Conservation (phyloP, 2,797 vertebrate species). For the Parotocinclus haroldoi region DNA sequence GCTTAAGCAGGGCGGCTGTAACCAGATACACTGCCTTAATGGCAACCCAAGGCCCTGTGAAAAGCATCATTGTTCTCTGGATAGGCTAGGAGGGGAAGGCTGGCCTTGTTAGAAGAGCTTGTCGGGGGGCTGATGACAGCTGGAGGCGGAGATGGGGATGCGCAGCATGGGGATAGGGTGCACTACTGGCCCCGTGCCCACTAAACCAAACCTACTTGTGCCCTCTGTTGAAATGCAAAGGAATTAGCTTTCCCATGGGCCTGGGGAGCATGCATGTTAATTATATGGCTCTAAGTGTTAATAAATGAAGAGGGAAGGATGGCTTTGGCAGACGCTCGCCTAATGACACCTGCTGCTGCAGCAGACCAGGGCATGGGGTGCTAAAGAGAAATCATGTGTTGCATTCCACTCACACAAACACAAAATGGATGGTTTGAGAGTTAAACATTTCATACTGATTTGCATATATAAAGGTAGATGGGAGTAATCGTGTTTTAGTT, state of each 20-base stretch:
- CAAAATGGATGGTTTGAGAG: too few species aligned
- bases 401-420: not conserved
- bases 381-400: conserved; percentile 37
- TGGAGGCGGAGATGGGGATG: conserved; percentile 64
- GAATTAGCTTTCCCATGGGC: conserved; percentile 78
- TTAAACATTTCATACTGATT: too few species aligned
- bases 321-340: conserved; percentile 79
- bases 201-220: conserved; percentile 77
- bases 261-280: conserved; percentile 74
- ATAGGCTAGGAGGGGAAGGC: conserved; percentile 72
- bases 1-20: conserved; percentile 75
- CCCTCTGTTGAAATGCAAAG: conserved; percentile 75
- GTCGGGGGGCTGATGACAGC: conserved; percentile 73
- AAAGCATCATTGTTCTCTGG: conserved; percentile 83
- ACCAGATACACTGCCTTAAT: conserved; percentile 81
- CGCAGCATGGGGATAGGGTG: conserved; percentile 57
- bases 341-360: conserved; percentile 72
- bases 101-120: conserved; percentile 76
- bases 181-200: conserved; percentile 77
- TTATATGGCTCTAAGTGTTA: conserved; percentile 78
- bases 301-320: conserved; percentile 81
- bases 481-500: conserved; percentile 17
- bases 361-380: conserved; percentile 47
- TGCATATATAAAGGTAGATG: not conserved
- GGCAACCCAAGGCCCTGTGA: conserved; percentile 78